Base-by-base conservation (phyloP, 2,113 vertebrate genomes). In the Rattus rattus region DNA sequence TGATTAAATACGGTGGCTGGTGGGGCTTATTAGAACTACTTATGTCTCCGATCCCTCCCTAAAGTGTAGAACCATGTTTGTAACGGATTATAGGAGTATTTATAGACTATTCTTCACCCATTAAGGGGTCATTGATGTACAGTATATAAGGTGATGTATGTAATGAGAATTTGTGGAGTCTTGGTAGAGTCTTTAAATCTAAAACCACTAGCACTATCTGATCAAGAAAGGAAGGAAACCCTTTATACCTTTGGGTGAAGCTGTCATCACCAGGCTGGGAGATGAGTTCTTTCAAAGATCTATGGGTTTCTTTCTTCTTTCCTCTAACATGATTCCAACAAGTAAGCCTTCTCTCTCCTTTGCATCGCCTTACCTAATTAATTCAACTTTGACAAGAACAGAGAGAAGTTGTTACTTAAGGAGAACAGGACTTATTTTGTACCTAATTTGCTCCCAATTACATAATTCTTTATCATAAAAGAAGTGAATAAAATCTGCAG, bases 381-480 rank as follows among this genome's bases (percentile, higher is more conserved):
- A 97, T 97, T 97, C 94, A 96, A 14, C 83, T 67, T 97, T 97
- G 97, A 96, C 92, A 96, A 95, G 63, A 95, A 83, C 5, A 93
- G 63, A 72, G 92, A 96, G 73, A 92, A 97, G 94, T 95, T 97
- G 73, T 97, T 91, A 94, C 92, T 97, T 97, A 94, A 94, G 88
- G 65, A 93, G 89, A 97, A 90, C 59, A 84, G 61, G 69, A 97
- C 86, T 97, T 97, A 96, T 97, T 98, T 97, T 95, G 87, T 97
- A 94, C 80, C 94, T 77, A 97, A 97, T 95, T 97, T 98, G 70
- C 65, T 95, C 90, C 69, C 80, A 97, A 43, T 96, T 96, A 94
- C 43, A 52, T 94, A 73, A 72, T 83, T 91, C 36, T 93, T 77
- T 85, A 36, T 36, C 85, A 65, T 47, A 16, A 96, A 97, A 97